Base-by-base conservation (phyloP, 1,140 invertebrate genomes). In the Cephus cinctus region DNA sequence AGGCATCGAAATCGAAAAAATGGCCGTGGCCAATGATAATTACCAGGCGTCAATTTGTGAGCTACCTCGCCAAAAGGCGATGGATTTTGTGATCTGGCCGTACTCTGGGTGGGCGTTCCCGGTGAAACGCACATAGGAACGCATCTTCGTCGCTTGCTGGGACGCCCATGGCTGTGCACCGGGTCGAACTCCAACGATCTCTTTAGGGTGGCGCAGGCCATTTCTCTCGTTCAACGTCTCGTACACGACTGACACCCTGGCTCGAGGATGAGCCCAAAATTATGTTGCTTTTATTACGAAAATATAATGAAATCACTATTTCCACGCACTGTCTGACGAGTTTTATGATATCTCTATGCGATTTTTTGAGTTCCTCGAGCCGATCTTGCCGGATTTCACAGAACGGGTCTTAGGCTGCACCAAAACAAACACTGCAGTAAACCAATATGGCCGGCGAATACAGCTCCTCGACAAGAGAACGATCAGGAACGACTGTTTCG, bases 131-230 rank as follows among this genome's bases (percentile, higher is more conserved):
- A 83, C 79, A 93, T 88, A 42, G 90, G 90, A 65, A 85, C 84
- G 79, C 90, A 95, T 80, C 93, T 86, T 75, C 92, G 80, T 73
- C 92, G 81, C 78, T 94, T 95, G 45, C 84, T 84, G 19, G 91
- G 87, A 52, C 88, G 79, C 61, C 88, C 86, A 59, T 86, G 81
- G 72, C 79, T 86, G 61, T 88, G 82, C 47, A 94, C 83, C 21
- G 91, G 88, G 78, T 96, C 93, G 83, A 94, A 96, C 74, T 97
- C 93, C 65, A 94, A 82, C 67, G 87, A 88, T 73, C 93, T 84
- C 82, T 96, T 97, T 47, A 95, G 80, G 63, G 93, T 96, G 76
- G 92, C 92, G 82, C 94, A 96, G 80, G 94, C 94, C 94, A 96
- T 96, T 80, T 83, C 81, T 79, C 19, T 22, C 31, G 42, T 52